Evolutionary conservation across 2,888 invertebrate genomes (phyloP), one percentile per base, ranked within the genome.

Genomic region (Drosophila subquinaria): DNA sequence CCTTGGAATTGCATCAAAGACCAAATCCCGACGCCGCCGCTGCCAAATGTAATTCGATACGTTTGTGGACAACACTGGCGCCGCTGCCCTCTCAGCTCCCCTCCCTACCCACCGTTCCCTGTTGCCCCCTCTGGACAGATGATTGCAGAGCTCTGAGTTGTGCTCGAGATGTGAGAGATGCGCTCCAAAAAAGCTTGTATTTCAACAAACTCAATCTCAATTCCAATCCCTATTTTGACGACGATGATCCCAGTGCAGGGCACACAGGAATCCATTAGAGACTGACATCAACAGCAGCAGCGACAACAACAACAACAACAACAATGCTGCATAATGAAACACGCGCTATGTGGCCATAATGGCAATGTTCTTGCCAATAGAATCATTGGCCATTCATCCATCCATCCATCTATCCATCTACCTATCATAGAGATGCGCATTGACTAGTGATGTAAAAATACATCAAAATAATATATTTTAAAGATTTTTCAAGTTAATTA

Each of bases 241-340:
- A 56, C 50, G 52, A 51, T 38, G 27, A 59, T 48, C 36, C 33
- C 56, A 40, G 27, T 36, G 52, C 62, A 47, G 50, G 20, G 50
- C 62, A 60, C n/a, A 61, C 70, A 66, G 62, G 69, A 71, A 81
- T 81, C 88, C 85, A 82, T 88, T 84, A 82, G 88, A 82, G 75
- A 35, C 82, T 73, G 84, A 83, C 80, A 82, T 73, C 72, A 23
- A 2, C 33, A 51, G 4, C 35, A 47, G 5, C 9, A 35, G 6
- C n/a, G 9, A 4, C 48, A 64, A 36, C 52, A 56, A 13, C 67
- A 55, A 38, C 23, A 56, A 20, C 38, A 53, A 13, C 20, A 63
- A 47, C 68, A 56, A 64, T 65, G 68, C 70, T 70, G 87, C 71
- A 89, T 82, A 89, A 89, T 86, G 83, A 77, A 89, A 89, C 88